phyloP scores from a whole-genome alignment of 2,888 invertebrate species.

The Selenia dentaria region DNA sequence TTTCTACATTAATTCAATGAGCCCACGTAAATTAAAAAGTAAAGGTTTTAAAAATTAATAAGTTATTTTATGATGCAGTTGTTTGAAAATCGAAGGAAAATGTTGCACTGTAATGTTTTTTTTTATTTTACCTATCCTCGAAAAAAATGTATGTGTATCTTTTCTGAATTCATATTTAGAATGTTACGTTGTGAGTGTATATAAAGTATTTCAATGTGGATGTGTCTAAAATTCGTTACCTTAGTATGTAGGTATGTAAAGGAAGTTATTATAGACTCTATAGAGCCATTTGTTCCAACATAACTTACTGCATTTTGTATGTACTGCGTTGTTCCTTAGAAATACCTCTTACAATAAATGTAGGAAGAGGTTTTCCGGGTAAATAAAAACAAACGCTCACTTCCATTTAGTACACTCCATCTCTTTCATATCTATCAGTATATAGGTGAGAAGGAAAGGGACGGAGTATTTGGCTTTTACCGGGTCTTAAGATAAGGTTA shows the following conservation, averaged over 20 bases:
- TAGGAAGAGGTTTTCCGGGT: constrained; percentile 33
- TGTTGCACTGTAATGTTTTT: too few relatives aligned
- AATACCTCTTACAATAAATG: constrained; percentile 31
- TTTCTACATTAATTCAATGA: too few relatives aligned
- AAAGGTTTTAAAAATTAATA: neutral
- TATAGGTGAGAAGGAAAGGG: constrained; percentile 5
- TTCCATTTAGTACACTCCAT: constrained; percentile 35
- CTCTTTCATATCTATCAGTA: constrained; percentile 14
- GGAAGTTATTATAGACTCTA: too few relatives aligned
- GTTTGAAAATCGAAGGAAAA: too few relatives aligned
- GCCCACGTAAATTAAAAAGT: too few relatives aligned
- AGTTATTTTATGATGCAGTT: too few relatives aligned
- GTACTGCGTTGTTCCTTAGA: constrained; percentile 8
- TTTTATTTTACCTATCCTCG: too few relatives aligned
- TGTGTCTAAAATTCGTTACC: too few relatives aligned
- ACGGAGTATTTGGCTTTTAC: constrained; percentile 12
- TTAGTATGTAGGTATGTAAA: too few relatives aligned
- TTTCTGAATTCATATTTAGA: too few relatives aligned
- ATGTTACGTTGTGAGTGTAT: too few relatives aligned
- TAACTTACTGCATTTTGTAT: constrained; percentile 1
- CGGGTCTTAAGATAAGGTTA: constrained; percentile 7
- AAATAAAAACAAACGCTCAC: constrained; percentile 49
- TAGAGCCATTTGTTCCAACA: neutral
- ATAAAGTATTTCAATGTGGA: neutral
- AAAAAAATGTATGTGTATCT: too few relatives aligned